These are phyloP conservation scores for Aphidius colemani DNA, from an alignment of 2,888 invertebrate genomes.

Conservation along the genomic window DNA sequence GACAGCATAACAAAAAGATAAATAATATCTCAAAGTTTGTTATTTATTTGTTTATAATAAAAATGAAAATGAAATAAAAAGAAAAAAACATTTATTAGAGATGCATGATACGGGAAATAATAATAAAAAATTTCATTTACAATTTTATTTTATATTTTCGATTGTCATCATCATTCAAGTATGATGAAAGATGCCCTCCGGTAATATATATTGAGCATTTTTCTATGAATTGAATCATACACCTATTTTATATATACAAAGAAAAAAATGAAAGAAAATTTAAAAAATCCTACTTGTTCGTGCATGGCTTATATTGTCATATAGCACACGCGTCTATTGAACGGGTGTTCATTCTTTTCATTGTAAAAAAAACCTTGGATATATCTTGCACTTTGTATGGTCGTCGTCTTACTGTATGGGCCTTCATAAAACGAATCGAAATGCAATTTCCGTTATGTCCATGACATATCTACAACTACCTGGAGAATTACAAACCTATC, in stretches of 20 bases:
- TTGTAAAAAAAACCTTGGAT: conserved; percentile 9
- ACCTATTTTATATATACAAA: too few species aligned
- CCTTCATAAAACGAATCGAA: conserved; percentile 48
- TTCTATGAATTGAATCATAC: too few species aligned
- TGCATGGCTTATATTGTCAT: background rate
- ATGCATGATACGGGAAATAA: background rate
- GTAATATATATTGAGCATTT: too few species aligned
- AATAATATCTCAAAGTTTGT: too few species aligned
- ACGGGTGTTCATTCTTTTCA: conserved; percentile 10
- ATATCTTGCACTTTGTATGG: too few species aligned
- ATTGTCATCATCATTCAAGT: too few species aligned
- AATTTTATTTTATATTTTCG: conserved; percentile 4
- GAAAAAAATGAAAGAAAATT: conserved; percentile 2
- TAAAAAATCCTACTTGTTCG: conserved; percentile 3
- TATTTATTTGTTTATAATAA: too few species aligned
- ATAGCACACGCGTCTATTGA: background rate
- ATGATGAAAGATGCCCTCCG: too few species aligned
- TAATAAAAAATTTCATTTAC: conserved; percentile 6
- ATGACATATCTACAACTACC: conserved; percentile 29
- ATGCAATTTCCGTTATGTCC: conserved; percentile 49
- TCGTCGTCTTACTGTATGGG: conserved; percentile 8
- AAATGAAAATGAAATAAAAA: background rate
- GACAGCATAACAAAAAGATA: too few species aligned
- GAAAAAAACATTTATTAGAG: background rate
- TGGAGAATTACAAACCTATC: too few species aligned